phyloP scores from a whole-genome alignment of 2,888 invertebrate species.

The Hypomecis atomaria region DNA sequence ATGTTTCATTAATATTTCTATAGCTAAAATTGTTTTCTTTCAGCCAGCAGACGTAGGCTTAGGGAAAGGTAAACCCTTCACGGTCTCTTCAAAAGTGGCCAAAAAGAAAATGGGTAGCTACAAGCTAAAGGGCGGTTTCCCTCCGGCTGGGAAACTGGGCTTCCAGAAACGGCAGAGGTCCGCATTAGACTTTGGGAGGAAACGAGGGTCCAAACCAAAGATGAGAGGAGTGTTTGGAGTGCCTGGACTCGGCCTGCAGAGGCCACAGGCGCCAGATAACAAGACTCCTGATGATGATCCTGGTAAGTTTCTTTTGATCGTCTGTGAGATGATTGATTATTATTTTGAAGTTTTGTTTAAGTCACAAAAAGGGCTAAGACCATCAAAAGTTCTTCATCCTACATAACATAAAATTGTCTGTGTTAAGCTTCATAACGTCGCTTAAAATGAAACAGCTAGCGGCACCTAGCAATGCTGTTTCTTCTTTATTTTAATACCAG shows the following conservation, averaged over 20 bases:
- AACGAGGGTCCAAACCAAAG: conserved; percentile 94
- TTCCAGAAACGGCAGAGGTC: conserved; percentile 90
- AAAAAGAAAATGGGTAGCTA: conserved; percentile 90
- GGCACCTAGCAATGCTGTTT: no score
- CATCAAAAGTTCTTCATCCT: no score
- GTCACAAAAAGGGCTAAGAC: no score
- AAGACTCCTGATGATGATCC: conserved; percentile 80
- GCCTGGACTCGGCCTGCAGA: conserved; percentile 90
- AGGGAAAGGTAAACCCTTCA: conserved; percentile 92
- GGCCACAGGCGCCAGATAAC: conserved; percentile 85
- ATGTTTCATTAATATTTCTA: no score
- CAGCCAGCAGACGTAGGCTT: conserved; percentile 86
- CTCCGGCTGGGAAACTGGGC: conserved; percentile 87
- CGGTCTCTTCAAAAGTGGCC: conserved; percentile 89
- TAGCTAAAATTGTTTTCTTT: conserved; percentile 36
- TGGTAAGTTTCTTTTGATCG: conserved; percentile 55
- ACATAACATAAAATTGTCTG: no score
- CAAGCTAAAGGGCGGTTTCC: conserved; percentile 87
- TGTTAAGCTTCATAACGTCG: no score
- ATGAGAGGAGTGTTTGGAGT: conserved; percentile 94
- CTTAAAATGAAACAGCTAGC: no score
- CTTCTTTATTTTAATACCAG: no score
- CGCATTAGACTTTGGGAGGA: conserved; percentile 89
- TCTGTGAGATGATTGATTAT: no score
- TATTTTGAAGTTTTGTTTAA: no score